Conservation (phyloP, 2,797 vertebrate genomes). For the Rhinichthys osculus region DNA sequence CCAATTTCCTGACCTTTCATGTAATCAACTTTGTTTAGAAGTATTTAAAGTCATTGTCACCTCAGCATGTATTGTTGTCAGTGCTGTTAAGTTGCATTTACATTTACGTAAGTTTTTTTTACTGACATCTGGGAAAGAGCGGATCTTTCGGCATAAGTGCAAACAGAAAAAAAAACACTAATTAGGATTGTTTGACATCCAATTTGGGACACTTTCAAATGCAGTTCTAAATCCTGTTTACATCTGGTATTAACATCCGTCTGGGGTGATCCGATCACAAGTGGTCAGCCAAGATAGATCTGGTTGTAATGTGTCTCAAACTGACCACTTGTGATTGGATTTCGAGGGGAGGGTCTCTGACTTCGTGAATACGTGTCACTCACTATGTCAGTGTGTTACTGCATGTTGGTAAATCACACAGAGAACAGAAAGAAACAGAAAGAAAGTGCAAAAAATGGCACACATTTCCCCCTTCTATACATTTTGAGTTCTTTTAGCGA, state of each 20-base stretch:
- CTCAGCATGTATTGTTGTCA: not conserved
- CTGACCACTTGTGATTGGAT: not conserved
- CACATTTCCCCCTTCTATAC: not conserved
- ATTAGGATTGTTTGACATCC: conserved; percentile 1
- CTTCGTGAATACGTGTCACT: not conserved
- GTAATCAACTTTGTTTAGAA: not conserved
- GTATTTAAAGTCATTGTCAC: not conserved
- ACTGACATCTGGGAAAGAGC: not conserved
- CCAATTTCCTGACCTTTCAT: not conserved
- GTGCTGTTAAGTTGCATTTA: not conserved
- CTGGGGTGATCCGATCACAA: conserved; percentile 16
- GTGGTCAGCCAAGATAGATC: conserved; percentile 3
- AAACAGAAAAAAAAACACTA: not conserved
- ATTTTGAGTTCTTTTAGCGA: not conserved
- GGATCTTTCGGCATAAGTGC: not conserved
- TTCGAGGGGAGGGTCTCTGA: not conserved
- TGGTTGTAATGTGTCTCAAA: conserved; percentile 2
- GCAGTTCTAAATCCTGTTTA: conserved; percentile 20
- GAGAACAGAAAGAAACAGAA: not conserved
- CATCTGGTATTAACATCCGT: conserved; percentile 24
- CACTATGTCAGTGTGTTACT: not conserved
- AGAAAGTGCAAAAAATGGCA: not conserved
- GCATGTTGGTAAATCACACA: not conserved
- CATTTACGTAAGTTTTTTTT: not conserved
- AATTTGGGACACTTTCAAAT: conserved; percentile 25